These are phyloP conservation scores for Beaufortia kweichowensis DNA, from an alignment of 2,113 vertebrate species.

Conservation along the genomic window DNA sequence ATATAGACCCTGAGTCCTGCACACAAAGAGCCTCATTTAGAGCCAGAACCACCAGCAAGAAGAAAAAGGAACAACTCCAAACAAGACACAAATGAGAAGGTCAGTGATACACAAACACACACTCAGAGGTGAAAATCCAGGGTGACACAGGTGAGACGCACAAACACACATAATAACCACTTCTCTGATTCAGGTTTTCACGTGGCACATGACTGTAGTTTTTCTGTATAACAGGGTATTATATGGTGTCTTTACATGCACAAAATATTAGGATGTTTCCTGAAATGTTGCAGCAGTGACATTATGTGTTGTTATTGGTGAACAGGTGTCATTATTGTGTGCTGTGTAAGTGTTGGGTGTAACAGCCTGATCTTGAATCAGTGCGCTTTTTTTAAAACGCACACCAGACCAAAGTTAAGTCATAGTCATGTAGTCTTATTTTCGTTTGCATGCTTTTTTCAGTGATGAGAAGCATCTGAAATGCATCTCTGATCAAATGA, in stretches of 20 bases:
- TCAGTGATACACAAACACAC: conserved; percentile 41
- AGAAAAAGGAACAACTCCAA: conserved; percentile 57
- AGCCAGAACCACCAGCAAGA: conserved; percentile 51
- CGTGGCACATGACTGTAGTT: not conserved
- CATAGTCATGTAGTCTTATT: not conserved
- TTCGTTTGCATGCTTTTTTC: conserved; percentile 11
- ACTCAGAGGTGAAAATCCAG: not conserved
- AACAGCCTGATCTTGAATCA: not conserved
- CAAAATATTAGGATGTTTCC: not conserved
- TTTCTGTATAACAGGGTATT: not conserved
- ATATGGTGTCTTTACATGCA: not conserved
- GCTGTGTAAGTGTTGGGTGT: not conserved
- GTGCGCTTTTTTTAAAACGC: conserved; percentile 4
- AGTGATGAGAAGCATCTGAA: not conserved
- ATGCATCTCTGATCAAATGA: not conserved
- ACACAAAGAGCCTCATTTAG: conserved; percentile 55
- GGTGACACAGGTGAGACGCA: not conserved
- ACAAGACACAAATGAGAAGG: conserved; percentile 53
- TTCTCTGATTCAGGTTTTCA: not conserved
- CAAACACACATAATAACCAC: not conserved
- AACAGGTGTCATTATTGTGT: not conserved
- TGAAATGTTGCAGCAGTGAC: not conserved
- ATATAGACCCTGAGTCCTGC: conserved; percentile 56
- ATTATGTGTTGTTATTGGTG: not conserved
- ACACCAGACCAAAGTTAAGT: conserved; percentile 33